phyloP scores from a whole-genome alignment of 1,140 invertebrate genomes.

The Drosophila kohkoa region DNA sequence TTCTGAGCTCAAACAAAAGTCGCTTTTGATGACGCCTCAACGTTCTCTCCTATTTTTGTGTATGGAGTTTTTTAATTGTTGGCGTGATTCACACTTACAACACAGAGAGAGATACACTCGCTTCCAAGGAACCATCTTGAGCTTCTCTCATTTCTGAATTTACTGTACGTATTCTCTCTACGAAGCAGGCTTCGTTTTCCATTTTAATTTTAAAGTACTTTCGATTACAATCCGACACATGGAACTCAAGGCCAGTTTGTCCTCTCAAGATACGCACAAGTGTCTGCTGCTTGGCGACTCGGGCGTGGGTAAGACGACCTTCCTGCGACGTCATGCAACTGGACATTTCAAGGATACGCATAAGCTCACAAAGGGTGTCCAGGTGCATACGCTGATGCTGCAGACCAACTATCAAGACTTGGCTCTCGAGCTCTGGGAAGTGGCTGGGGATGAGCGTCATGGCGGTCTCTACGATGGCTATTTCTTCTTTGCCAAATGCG shows the following conservation, averaged over 20 bases:
- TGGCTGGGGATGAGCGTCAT: constrained; percentile 16
- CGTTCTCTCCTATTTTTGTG: constrained; percentile 3
- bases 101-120: neutral
- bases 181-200: no score
- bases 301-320: constrained; percentile 34
- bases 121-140: no score
- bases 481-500: constrained; percentile 39
- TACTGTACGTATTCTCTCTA: no score
- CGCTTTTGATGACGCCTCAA: constrained; percentile 59
- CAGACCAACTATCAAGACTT: constrained; percentile 36
- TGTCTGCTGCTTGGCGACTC: constrained; percentile 38
- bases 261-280: constrained; percentile 14
- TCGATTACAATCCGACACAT: neutral
- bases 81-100: neutral
- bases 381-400: constrained; percentile 26
- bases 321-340: constrained; percentile 27
- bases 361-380: constrained; percentile 20
- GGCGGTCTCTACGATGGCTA: constrained; percentile 26
- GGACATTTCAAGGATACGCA: constrained; percentile 22
- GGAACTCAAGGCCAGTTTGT: constrained; percentile 12
- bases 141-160: no score
- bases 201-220: no score
- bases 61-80: constrained; percentile 13
- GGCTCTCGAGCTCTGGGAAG: constrained; percentile 35
- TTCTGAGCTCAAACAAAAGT: constrained; percentile 48